Evolutionary conservation across 1,140 invertebrate genomes (phyloP), one percentile per base, ranked within the genome.

Genomic region (Spodoptera litura): DNA sequence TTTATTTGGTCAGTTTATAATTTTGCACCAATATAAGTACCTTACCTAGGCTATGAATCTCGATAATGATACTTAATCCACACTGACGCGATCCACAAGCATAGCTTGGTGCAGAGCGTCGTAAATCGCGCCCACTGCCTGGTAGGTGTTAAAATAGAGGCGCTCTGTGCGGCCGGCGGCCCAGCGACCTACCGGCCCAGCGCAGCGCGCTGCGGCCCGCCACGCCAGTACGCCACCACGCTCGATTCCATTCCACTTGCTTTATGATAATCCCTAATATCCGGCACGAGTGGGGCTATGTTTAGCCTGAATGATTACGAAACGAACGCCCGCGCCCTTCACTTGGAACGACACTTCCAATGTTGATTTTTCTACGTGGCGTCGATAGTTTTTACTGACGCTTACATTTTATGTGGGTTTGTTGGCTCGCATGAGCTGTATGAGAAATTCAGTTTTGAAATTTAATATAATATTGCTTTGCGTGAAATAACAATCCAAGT

Each of bases 261-360:
- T 91, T 91, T 91, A 91, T 92, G 89, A 91, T 92, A 92, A 93
- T 92, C 90, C 91, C 85, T 85, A 90, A 92, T 93, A 92, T 93
- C 91, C 90, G 90, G 89, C 86, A 83, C 83, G 79, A 82, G 83
- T 79, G 78, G 71, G 80, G 79, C 83, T 91, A 90, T 87, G 81
- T 90, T 89, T 91, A 91, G 85, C 78, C 58, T 58, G 66, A 59
- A 70, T 78, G 74, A 78, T 79, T 81, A 80, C 56, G 76, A 78
- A 78, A 80, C 74, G 53, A 59, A 56, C 81, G 66, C 68, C 68
- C 51, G 56, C 68, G 77, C 68, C 68, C 77, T 68, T 55, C 74
- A 68, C 74, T 77, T 77, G 74, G 27, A 68, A 51, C 52, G 74
- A 68, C 61, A 77, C 52, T 77, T 66, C 62, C 49, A 55, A 77